Evolutionary conservation across 2,888 invertebrate genomes (phyloP).

Genomic region (Caenorhabditis angaria): DNA sequence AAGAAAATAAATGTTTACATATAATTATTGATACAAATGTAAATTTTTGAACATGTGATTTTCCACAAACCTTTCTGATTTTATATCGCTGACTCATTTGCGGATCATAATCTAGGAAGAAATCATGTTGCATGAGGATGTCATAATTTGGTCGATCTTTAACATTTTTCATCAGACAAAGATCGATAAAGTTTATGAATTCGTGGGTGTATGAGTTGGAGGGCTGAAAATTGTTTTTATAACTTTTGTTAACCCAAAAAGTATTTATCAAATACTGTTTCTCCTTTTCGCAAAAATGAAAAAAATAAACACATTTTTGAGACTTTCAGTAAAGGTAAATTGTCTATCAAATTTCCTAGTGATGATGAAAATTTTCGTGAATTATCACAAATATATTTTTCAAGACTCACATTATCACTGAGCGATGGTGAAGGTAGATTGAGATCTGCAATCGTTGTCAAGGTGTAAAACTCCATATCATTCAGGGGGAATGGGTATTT

Average conservation of each 20-base stretch:
- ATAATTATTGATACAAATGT: no score
- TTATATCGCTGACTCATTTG: conserved; percentile 15
- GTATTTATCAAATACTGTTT: not conserved
- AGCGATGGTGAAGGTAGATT: conserved; percentile 33
- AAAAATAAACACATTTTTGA: no score
- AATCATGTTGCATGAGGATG: conserved; percentile 50
- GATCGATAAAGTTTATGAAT: conserved; percentile 63
- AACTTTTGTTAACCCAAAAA: no score
- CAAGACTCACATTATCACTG: conserved; percentile 14
- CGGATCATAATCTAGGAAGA: conserved; percentile 26
- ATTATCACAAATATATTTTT: not conserved
- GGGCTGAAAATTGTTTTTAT: conserved; percentile 18
- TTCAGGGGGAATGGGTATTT: conserved; percentile 68
- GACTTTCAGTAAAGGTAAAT: no score
- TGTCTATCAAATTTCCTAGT: no score
- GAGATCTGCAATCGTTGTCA: conserved; percentile 34
- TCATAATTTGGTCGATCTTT: conserved; percentile 63
- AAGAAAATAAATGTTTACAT: not conserved
- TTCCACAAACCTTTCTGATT: conserved; percentile 13
- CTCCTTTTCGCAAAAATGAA: no score
- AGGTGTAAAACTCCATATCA: conserved; percentile 35
- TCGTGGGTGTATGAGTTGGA: conserved; percentile 46
- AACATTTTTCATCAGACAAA: conserved; percentile 65
- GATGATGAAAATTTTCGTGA: no score
- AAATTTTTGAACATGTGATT: no score